phyloP scores from a whole-genome alignment of 2,113 vertebrate genomes.

The Chloropsis cyanopogon region DNA sequence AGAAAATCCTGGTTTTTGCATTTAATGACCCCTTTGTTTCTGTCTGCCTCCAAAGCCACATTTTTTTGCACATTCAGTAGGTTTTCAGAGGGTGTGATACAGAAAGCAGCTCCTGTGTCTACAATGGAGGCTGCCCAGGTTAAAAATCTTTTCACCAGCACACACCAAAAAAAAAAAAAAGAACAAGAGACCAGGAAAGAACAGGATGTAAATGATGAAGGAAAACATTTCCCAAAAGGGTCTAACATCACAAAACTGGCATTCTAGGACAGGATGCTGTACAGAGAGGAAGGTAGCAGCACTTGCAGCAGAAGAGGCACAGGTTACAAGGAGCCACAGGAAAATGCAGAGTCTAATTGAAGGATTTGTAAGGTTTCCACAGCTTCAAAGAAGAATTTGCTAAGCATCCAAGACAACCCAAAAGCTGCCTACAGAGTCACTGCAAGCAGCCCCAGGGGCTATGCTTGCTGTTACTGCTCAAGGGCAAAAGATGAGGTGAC shows the following conservation, averaged over 20 bases:
- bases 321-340: no score
- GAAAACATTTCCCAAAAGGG: neutral
- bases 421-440: neutral
- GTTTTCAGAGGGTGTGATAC: neutral
- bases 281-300: neutral
- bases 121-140: accelerated
- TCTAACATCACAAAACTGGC: neutral
- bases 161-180: neutral
- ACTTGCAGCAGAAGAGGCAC: neutral
- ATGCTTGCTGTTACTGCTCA: neutral
- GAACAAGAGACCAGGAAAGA: neutral
- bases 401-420: neutral
- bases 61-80: neutral
- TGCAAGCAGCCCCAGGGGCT: neutral
- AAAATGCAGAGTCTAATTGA: neutral
- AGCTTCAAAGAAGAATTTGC: neutral
- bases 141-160: neutral
- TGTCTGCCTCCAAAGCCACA: neutral
- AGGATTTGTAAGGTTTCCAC: neutral
- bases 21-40: neutral
- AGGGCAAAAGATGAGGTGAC: no score
- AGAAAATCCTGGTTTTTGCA: neutral
- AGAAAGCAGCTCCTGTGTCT: neutral
- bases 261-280: no score
- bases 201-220: neutral